These are phyloP conservation scores for Calidris pygmaea DNA, from an alignment of 2,113 vertebrate species.

Conservation along the genomic window DNA sequence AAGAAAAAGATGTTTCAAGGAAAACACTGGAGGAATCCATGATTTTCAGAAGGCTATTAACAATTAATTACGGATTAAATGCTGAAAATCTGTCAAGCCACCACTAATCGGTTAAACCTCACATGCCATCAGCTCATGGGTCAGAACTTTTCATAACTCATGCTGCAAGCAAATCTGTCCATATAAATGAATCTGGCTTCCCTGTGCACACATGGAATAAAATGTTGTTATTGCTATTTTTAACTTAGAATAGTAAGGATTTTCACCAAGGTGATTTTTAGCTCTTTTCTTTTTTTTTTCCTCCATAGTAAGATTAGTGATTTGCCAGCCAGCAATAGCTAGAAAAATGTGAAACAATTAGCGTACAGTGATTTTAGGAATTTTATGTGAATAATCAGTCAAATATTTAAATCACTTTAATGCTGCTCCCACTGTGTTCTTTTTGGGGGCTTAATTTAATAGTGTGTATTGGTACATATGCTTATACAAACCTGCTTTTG, in stretches of 20 bases:
- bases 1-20: background rate
- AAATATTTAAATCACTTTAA: background rate
- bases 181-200: background rate
- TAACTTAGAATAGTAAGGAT: background rate
- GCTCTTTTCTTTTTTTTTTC: too few species aligned
- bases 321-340: background rate
- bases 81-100: background rate
- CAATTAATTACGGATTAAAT: background rate
- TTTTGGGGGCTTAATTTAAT: background rate
- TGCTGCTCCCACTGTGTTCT: background rate
- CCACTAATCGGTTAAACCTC: background rate
- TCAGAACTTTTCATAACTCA: background rate
- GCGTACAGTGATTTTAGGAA: background rate
- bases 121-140: background rate
- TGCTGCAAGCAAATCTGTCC: background rate
- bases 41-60: background rate
- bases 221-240: background rate
- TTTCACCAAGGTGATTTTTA: background rate
- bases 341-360: background rate
- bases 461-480: background rate
- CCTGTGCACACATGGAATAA: background rate
- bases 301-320: background rate
- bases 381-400: background rate
- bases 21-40: background rate
- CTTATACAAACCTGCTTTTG: background rate